These are phyloP conservation scores for Corythornis cristatus DNA, from an alignment of 2,113 vertebrate genomes.

Conservation along the genomic window DNA sequence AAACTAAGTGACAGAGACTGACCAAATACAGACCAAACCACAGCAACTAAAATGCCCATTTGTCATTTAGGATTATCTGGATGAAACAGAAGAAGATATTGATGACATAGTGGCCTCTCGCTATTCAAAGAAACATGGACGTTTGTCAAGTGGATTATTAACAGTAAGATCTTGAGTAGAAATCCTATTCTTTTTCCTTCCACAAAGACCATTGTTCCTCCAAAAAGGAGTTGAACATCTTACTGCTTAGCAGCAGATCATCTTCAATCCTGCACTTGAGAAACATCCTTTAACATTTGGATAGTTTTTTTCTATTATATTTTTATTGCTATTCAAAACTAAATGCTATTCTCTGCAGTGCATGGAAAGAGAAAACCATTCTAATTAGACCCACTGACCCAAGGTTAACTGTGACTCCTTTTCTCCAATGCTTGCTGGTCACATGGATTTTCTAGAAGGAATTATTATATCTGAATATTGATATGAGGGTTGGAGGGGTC, in stretches of 20 bases:
- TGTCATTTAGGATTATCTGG: slow-evolving; percentile 81
- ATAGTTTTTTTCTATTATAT: not conserved
- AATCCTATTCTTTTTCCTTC: not conserved
- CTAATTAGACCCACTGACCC: not conserved
- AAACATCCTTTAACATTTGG: not conserved
- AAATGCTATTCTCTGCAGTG: not conserved
- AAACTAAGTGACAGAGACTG: not conserved
- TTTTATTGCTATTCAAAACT: not conserved
- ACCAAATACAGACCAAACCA: not conserved
- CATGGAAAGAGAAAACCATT: not conserved
- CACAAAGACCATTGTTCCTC: not conserved
- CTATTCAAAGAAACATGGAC: slow-evolving; percentile 54
- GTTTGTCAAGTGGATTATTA: slow-evolving; percentile 79
- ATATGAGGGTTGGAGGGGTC: not conserved
- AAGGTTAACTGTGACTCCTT: not conserved
- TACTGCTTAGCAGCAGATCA: not conserved
- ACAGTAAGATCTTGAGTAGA: slow-evolving; percentile 75
- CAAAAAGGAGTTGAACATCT: not conserved
- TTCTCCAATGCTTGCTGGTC: not conserved
- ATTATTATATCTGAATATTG: not conserved
- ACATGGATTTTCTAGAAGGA: not conserved
- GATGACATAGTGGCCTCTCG: slow-evolving; percentile 76
- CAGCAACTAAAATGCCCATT: not conserved
- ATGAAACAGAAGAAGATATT: slow-evolving; percentile 81
- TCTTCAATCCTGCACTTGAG: not conserved